Evolutionary conservation across 1,140 invertebrate genomes (phyloP).

Genomic region (Bombyx mandarina): DNA sequence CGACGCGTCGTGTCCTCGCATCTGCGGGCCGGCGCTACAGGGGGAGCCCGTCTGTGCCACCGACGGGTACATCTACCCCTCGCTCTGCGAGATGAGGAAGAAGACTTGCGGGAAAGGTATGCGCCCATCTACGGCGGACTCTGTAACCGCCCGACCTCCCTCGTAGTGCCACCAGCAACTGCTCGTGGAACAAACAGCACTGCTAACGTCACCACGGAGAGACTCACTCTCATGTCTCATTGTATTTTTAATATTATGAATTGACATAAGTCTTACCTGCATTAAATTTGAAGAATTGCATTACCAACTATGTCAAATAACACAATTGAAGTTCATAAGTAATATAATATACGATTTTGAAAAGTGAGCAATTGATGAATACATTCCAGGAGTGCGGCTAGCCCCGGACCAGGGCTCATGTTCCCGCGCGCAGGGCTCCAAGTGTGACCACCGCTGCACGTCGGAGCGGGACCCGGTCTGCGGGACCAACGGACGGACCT

Average conservation of each 20-base stretch:
- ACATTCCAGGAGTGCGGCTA: slow-evolving; percentile 70
- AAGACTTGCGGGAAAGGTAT: slow-evolving; percentile 91
- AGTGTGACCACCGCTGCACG: slow-evolving; percentile 85
- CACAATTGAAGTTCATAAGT: no score
- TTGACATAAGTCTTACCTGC: no score
- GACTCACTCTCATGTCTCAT: no score
- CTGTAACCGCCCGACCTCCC: no score
- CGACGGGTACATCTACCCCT: slow-evolving; percentile 89
- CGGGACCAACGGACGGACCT: slow-evolving; percentile 90
- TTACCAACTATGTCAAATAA: no score
- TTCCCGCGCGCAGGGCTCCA: slow-evolving; percentile 75
- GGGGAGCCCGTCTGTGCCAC: slow-evolving; percentile 90
- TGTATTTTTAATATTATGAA: no score
- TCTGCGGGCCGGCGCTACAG: slow-evolving; percentile 79
- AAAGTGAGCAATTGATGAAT: not conserved
- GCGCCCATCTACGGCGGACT: no score
- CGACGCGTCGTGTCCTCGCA: slow-evolving; percentile 80
- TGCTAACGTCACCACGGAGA: no score
- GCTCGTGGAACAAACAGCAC: no score
- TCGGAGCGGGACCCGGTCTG: slow-evolving; percentile 90
- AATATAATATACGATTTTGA: no score
- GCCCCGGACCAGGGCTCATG: slow-evolving; percentile 76
- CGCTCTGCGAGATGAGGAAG: slow-evolving; percentile 92
- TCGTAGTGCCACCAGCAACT: no score
- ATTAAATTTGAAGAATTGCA: no score